phyloP scores from a whole-genome alignment of 2,113 vertebrate genomes.

The Rana temporaria region DNA sequence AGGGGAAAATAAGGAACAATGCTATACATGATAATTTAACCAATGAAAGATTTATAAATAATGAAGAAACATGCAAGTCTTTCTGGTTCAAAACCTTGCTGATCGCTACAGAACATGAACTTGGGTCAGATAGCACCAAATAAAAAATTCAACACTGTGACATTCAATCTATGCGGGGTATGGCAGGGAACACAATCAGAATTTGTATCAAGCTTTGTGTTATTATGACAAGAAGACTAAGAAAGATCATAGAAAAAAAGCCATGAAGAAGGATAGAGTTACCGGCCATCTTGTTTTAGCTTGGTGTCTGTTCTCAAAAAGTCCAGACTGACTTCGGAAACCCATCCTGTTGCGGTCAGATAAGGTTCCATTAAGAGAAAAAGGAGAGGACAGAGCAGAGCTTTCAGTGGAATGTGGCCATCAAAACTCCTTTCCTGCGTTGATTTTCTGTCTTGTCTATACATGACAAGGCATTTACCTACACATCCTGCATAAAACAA shows the following conservation, averaged over 20 bases:
- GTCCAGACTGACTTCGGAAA: conserved; percentile 28
- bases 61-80: neutral
- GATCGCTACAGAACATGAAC: conserved; percentile 9
- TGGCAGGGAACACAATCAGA: neutral
- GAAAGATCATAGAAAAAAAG: conserved; percentile 27
- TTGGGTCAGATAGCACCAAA: conserved; percentile 5
- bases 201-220: conserved; percentile 32
- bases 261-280: conserved; percentile 26
- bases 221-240: conserved; percentile 35
- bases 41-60: neutral
- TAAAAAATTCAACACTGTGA: conserved; percentile 39
- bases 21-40: neutral
- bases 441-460: conserved; percentile 36
- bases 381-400: neutral
- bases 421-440: conserved; percentile 15
- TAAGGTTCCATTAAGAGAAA: conserved; percentile 1
- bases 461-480: neutral
- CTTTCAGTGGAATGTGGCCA: neutral
- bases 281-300: conserved; percentile 1
- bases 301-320: conserved; percentile 2
- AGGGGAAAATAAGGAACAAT: neutral
- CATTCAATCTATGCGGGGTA: neutral
- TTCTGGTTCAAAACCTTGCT: conserved; percentile 7
- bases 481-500: neutral
- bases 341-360: conserved; percentile 13